phyloP scores from a whole-genome alignment of 2,113 vertebrate genomes.

The Tachysurus fulvidraco region DNA sequence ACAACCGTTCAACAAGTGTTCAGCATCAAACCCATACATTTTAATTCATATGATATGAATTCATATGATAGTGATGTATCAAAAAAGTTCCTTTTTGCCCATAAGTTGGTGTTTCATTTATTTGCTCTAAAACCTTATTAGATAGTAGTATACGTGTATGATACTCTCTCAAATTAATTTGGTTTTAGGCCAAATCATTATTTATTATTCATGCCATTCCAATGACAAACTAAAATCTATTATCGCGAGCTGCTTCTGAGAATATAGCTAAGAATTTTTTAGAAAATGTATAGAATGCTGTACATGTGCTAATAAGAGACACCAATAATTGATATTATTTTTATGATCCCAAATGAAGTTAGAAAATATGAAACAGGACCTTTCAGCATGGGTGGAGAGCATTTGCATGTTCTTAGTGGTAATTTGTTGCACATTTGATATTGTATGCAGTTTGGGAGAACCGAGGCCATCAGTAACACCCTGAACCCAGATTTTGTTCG shows the following conservation, averaged over 20 bases:
- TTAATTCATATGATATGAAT: background rate
- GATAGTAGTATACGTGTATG: too few relatives aligned
- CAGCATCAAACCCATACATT: background rate
- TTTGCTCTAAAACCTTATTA: background rate
- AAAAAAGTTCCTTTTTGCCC: background rate
- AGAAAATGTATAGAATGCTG: background rate
- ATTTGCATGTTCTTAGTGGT: background rate
- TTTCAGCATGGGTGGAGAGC: background rate
- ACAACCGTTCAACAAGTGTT: background rate
- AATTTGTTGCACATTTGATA: slow-evolving; percentile 1
- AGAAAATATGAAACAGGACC: background rate
- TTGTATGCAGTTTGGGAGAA: slow-evolving; percentile 85
- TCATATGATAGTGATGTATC: background rate
- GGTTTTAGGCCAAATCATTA: background rate
- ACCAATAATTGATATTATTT: background rate
- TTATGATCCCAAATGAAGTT: background rate
- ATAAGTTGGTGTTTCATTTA: background rate
- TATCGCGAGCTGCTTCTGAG: background rate
- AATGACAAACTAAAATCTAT: background rate
- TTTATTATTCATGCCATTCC: background rate
- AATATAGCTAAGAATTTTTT: background rate
- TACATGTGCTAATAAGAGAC: background rate
- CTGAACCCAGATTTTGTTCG: slow-evolving; percentile 97
- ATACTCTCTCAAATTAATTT: background rate
- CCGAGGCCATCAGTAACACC: slow-evolving; percentile 97